These are phyloP conservation scores for Lamprotornis superbus DNA, from an alignment of 2,113 vertebrate species.

Conservation along the genomic window DNA sequence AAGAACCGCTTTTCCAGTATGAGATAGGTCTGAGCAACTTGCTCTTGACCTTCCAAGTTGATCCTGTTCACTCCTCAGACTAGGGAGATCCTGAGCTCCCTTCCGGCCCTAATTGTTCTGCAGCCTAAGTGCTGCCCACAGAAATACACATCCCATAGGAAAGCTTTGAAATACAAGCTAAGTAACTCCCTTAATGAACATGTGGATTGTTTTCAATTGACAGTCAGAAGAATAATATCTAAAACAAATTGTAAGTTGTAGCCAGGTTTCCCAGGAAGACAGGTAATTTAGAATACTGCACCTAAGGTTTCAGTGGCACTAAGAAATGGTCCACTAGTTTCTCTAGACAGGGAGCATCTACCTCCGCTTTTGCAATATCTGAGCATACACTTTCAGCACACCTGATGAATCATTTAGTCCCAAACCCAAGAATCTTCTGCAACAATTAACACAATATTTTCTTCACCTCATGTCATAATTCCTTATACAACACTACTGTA, in stretches of 20 bases:
- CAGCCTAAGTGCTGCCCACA: background rate
- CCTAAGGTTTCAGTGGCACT: background rate
- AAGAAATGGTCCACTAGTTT: background rate
- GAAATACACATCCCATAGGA: background rate
- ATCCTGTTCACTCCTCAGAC: background rate
- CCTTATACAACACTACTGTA: background rate
- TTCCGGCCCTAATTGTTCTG: background rate
- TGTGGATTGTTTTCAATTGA: rapidly evolving
- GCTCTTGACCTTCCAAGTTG: background rate
- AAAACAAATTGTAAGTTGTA: background rate
- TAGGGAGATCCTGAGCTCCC: background rate
- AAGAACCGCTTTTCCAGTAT: background rate
- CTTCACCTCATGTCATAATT: background rate
- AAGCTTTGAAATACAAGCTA: background rate
- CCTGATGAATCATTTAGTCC: background rate
- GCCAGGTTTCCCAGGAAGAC: background rate
- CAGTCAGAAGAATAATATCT: background rate
- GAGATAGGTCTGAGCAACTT: background rate
- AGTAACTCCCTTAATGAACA: background rate
- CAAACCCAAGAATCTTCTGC: background rate
- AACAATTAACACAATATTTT: background rate
- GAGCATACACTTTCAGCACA: background rate
- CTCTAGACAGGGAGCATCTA: background rate
- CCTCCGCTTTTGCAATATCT: background rate
- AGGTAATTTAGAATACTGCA: background rate